Evolutionary conservation across 2,888 invertebrate genomes (phyloP).

Genomic region (Hofmannophila pseudospretella): DNA sequence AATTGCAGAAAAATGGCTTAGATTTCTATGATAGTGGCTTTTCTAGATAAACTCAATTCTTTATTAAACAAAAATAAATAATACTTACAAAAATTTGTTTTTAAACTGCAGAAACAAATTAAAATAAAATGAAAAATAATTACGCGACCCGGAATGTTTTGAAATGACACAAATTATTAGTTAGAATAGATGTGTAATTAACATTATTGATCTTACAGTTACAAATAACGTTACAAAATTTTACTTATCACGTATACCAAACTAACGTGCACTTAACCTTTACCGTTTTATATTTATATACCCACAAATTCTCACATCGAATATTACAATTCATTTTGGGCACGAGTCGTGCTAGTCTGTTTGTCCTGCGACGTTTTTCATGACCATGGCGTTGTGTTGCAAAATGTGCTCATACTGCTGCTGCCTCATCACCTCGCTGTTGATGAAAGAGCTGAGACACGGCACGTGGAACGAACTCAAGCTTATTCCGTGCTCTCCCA

Average conservation of each 20-base stretch:
- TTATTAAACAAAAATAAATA: neutral
- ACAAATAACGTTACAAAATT: constrained; percentile 54
- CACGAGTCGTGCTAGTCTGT: constrained; percentile 10
- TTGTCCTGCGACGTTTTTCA: neutral
- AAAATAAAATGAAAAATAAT: too few species aligned
- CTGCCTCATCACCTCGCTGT: constrained; percentile 43
- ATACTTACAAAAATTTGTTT: neutral
- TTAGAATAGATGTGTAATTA: too few species aligned
- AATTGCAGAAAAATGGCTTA: constrained; percentile 2
- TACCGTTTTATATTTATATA: constrained; percentile 18
- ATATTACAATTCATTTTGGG: constrained; percentile 19
- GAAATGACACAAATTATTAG: too few species aligned
- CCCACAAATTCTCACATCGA: constrained; percentile 35
- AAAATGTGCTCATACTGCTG: constrained; percentile 33
- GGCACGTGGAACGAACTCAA: constrained; percentile 63
- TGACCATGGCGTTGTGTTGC: constrained; percentile 5
- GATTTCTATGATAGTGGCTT: too few species aligned
- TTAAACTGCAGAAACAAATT: too few species aligned
- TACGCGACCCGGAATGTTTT: too few species aligned
- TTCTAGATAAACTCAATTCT: too few species aligned
- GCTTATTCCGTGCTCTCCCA: constrained; percentile 51
- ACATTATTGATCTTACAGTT: constrained; percentile 34
- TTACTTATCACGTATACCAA: constrained; percentile 51
- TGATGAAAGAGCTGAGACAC: constrained; percentile 60
- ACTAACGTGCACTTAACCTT: constrained; percentile 34